Conservation (phyloP, 1,140 invertebrate species). For the Bombyx mori region ASM3026992v2 NC_085107.1:1207501-1208000, state of each 20-base stretch:
- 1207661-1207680: slow-evolving; percentile 76
- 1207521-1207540: slow-evolving; percentile 74
- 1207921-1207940: slow-evolving; percentile 10
- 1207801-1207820: slow-evolving; percentile 71
- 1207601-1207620: slow-evolving; percentile 78
- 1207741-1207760: slow-evolving; percentile 82
- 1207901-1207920: slow-evolving; percentile 48
- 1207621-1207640: slow-evolving; percentile 76
- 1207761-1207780: slow-evolving; percentile 82
- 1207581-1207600: slow-evolving; percentile 76
- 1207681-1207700: slow-evolving; percentile 76
- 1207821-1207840: slow-evolving; percentile 46
- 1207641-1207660: slow-evolving; percentile 78
- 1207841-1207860: slow-evolving; percentile 30
- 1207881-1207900: slow-evolving; percentile 36
- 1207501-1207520: slow-evolving; percentile 75
- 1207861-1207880: slow-evolving; percentile 41
- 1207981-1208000: too few species aligned
- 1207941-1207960: too few species aligned
- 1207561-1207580: slow-evolving; percentile 77
- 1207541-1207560: slow-evolving; percentile 74
- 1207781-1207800: slow-evolving; percentile 80
- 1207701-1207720: slow-evolving; percentile 75
- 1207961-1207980: too few species aligned
- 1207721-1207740: slow-evolving; percentile 81